Base-by-base conservation (phyloP, 2,113 vertebrate genomes). In the Pseudopodoces humilis region DNA sequence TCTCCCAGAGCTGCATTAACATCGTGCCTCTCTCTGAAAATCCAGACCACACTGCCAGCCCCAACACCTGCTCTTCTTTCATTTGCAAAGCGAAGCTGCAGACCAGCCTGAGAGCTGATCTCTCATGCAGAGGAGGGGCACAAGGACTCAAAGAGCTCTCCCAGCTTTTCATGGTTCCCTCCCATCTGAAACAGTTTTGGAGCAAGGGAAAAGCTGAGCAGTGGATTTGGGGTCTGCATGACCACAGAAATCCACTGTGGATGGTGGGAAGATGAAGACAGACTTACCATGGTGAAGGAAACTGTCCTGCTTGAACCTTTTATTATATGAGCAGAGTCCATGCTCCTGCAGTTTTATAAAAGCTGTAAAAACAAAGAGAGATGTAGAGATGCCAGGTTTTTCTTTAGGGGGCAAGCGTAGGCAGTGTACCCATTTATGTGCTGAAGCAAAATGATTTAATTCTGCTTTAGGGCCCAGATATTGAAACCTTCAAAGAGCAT, bases 1-100 rank as follows among this genome's bases (percentile, higher is more conserved):
- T 83, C 86, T 68, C 91, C 91, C 82, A 83, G 84, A 55, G 67
- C 86, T 90, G 50, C 52, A 44, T 56, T 94, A 67, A 86, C 85
- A 52, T 52, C 3, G 0, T 85, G 67, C 35, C 67, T 90, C 25
- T 70, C 80, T 50, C 18, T 27, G 47, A 47, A 93, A 87, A 52
- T 75, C 59, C 15, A 1, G 22, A 6, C 64, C 65, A 47, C 81
- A 2, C 50, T 93, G 85, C 89, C 94, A 90, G 56, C 87, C 87
- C 75, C 82, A 91, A 5, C 86, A 94, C 87, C 94, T 95, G 80
- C 77, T 87, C 17, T n/a, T 55, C 60, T n/a, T 47, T 16, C 30
- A 21, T 46, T 60, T 76, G 58, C 75, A 92, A 81, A 44, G 23
- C 59, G 49, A 21, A 89, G 62, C 65, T 85, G 84, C 41, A 65